Evolutionary conservation across 2,113 vertebrate genomes (phyloP).

Genomic region (Eulemur rufifrons): DNA sequence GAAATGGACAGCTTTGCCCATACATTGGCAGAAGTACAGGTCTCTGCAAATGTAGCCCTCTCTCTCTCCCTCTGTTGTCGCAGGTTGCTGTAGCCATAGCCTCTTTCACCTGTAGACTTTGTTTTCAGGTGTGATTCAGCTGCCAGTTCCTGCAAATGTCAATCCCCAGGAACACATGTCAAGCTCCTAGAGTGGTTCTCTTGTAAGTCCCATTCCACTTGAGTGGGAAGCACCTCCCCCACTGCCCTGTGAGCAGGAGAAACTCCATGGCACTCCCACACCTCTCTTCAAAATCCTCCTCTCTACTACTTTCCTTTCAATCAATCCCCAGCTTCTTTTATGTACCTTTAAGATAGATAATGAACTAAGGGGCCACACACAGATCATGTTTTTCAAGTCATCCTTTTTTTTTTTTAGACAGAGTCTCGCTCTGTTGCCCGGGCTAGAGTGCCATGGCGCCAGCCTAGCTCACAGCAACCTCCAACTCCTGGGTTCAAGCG

Average conservation of each 20-base stretch:
- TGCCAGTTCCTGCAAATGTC: neutral
- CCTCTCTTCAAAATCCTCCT: slow-evolving; percentile 24
- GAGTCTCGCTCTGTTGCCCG: too few relatives aligned
- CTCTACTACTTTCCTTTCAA: neutral
- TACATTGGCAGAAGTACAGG: neutral
- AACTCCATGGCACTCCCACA: neutral
- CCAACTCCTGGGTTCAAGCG: too few relatives aligned
- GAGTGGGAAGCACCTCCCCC: neutral
- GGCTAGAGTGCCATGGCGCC: too few relatives aligned
- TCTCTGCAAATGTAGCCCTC: neutral
- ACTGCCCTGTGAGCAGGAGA: neutral
- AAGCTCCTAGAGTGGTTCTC: neutral
- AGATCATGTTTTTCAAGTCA: neutral
- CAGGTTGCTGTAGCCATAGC: neutral
- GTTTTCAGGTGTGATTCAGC: slow-evolving; percentile 28
- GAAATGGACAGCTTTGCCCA: slow-evolving; percentile 7
- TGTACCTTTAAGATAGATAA: neutral
- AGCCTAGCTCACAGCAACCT: too few relatives aligned
- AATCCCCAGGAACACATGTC: neutral
- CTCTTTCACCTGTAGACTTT: neutral
- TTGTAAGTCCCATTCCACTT: neutral
- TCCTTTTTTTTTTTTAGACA: neutral
- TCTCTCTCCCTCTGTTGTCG: slow-evolving; percentile 3
- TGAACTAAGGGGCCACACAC: neutral
- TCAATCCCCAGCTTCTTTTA: neutral